Conservation (phyloP, 2,888 invertebrate genomes). For the Philopedon plagiatum region DNA sequence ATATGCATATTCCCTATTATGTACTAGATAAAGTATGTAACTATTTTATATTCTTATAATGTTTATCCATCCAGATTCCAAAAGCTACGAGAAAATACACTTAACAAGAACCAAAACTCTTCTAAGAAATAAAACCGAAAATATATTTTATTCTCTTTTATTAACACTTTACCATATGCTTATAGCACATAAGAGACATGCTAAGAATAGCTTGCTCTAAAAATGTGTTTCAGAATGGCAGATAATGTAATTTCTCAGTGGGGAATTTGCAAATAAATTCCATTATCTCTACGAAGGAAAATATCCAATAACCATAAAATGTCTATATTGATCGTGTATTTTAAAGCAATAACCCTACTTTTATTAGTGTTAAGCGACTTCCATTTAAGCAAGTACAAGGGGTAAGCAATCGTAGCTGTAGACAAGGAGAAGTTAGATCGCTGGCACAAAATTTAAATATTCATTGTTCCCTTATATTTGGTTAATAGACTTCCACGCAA, state of each 20-base stretch:
- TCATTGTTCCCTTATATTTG: too few relatives aligned
- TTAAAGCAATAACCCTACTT: neutral
- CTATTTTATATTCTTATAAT: neutral
- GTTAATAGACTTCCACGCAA: too few relatives aligned
- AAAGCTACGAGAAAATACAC: neutral
- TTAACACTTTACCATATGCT: constrained; percentile 10
- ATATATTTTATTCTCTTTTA: neutral
- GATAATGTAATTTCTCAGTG: constrained; percentile 6
- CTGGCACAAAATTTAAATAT: too few relatives aligned
- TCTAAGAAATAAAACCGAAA: neutral
- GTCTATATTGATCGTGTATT: neutral
- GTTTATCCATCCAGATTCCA: neutral
- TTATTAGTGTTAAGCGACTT: neutral
- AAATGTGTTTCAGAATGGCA: constrained; percentile 2
- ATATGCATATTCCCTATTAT: too few relatives aligned
- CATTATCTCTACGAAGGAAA: neutral
- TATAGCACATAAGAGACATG: neutral
- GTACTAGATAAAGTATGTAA: too few relatives aligned
- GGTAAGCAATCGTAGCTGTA: too few relatives aligned
- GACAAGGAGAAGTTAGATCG: too few relatives aligned
- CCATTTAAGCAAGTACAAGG: neutral
- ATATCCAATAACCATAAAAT: constrained; percentile 8
- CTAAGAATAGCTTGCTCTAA: neutral
- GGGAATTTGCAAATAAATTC: constrained; percentile 5
- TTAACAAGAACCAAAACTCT: neutral